Evolutionary conservation across 2,113 vertebrate species (phyloP), one percentile per base, ranked within the genome.

Genomic region (Callospermophilus lateralis): DNA sequence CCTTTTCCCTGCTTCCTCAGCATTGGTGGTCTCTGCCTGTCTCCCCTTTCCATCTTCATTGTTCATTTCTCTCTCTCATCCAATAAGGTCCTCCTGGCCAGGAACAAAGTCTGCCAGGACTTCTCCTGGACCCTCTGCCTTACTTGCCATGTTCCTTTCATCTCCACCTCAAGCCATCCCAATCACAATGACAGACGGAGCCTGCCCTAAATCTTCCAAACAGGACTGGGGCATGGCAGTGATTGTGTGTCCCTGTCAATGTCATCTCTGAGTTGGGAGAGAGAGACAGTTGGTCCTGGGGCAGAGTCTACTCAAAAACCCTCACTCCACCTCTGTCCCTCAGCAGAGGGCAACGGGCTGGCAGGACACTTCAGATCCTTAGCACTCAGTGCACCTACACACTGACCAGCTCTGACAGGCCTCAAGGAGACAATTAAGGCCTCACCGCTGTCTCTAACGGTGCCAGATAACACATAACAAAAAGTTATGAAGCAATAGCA

Each of bases 391-490:
- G 45, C 45, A 45, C 45, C 45, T 45, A 45, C 45, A 45, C 45
- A 45, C 89, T 51, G 88, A 81, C 63, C 48, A 84, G 58, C 28
- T 42, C 93, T 91, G 81, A 86, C 78, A 37, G 94, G 83, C 63
- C 84, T 97, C 95, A 63, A 45, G 63, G 32, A 92, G 81, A 85
- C 72, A 80, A 84, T 76, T 11, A 51, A 53, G 53, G 84, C 51
- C 73, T 96, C 72, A 2, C 87, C 63, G 78, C 72, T 72, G 68
- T 74, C 32, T 74, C 85, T 4, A 12, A 68, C 32, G 76, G 72
- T 30, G 42, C 53, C 0, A 8, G 65, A 53, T 45, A 78, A 55
- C 45, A 45, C 45, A 45, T 45, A 45, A 45, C 78, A 84, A 32
- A n/a, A 95, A 53, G 10, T 72, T 48, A 45, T 26, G 73, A 85